phyloP scores from a whole-genome alignment of 2,888 invertebrate genomes.

The Acrocyrtus sp. region DNA sequence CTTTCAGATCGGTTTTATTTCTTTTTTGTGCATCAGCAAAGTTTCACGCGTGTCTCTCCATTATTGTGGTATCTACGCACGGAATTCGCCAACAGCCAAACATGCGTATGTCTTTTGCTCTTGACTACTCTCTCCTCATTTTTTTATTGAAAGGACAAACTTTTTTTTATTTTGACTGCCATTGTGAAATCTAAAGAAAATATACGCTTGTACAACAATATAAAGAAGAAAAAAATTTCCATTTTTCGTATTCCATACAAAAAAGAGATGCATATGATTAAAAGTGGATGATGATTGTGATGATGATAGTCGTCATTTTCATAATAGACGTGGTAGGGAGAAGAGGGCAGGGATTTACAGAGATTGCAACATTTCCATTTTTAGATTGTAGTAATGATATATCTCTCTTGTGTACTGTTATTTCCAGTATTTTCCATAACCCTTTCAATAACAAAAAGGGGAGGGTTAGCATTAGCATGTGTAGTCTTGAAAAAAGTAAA shows the following conservation, averaged over 20 bases:
- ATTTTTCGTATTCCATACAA: constrained; percentile 11
- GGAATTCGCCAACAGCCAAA: no score
- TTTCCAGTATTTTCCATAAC: constrained; percentile 17
- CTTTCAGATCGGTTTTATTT: no score
- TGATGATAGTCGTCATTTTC: neutral
- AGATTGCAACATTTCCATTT: constrained; percentile 40
- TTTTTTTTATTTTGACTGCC: no score
- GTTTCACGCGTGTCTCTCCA: no score
- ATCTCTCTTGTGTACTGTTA: constrained; percentile 25
- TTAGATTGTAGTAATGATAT: constrained; percentile 35
- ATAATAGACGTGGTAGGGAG: neutral
- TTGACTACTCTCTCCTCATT: no score
- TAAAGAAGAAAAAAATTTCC: constrained; percentile 11
- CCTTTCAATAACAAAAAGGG: neutral
- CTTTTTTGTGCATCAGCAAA: no score
- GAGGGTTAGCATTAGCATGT: neutral
- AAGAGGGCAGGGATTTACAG: constrained; percentile 16
- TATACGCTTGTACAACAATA: neutral
- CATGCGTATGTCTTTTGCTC: no score
- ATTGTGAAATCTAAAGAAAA: no score
- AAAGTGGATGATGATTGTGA: neutral
- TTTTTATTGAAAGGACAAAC: no score
- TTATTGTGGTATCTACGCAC: no score
- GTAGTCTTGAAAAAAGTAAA: neutral
- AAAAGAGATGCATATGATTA: neutral